Evolutionary conservation across 1,140 invertebrate species (phyloP), one percentile per base, ranked within the genome.

Genomic region (Papilio xuthus): DNA sequence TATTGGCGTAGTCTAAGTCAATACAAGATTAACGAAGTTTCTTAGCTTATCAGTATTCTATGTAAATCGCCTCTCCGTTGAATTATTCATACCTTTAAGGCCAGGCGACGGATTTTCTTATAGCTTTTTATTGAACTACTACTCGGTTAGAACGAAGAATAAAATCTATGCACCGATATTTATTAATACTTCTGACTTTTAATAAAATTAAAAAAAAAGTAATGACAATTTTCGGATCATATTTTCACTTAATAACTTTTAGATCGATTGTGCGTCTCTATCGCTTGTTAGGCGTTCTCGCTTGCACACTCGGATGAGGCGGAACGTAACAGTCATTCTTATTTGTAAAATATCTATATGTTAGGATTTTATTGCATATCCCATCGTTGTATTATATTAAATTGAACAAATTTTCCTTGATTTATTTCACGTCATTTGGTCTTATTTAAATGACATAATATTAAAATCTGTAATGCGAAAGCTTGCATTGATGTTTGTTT

Each of bases 31-130:
- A 67, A 67, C 60, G 60, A 28, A 67, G 60, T 67, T 67, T 67
- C 60, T 67, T 32, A 7, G 23, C 60, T 67, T 67, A 67, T 67
- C 60, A 67, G 60, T 67, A 67, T 67, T 67, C 60, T 67, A 67
- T 67, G 60, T 67, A 67, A 67, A 67, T 67, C 60, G 26, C 26
- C 12, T 26, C 26, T 12, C 12, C 26, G 12, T 26, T 67, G 60
- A 67, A 67, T 67, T 67, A 67, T 67, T 67, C 60, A 67, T 67
- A 67, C 60, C 60, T 67, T 67, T 67, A 67, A 67, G 60, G 26
- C 60, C 60, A 67, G 13, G 60, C 26, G 60, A 32, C 56, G 60
- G 60, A 67, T 67, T 67, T 67, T 67, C 60, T 67, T 67, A 0
- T 26, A 67, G 60, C 60, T 67, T 67, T 67, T 67, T 67, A 67